Evolutionary conservation across 2,113 vertebrate species (phyloP), one percentile per base, ranked within the genome.

Genomic region (Gymnorhina tibicen): DNA sequence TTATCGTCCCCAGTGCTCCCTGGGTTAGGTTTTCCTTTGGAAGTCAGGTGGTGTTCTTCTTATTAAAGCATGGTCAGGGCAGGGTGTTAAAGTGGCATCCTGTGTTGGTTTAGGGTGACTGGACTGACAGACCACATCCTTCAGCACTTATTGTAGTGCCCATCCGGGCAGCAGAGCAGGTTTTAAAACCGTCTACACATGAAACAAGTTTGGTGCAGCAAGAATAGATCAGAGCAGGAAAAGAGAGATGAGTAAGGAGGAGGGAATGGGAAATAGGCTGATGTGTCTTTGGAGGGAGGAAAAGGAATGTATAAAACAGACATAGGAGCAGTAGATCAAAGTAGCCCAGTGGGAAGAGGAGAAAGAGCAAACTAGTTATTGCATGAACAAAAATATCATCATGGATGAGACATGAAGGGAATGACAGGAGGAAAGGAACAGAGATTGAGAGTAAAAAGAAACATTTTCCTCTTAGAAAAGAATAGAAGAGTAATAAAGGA

Each of bases 311-410:
- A 55, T 91, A 85, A 92, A 94, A 94, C 88, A 93, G 91, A 49
- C 89, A 64, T 0, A 68, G 80, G 86, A 92, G 39, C 56, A 87
- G 89, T 53, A 95, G 85, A 93, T 95, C 92, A 93, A 97, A 94
- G 93, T 37, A 76, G 86, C 86, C 80, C 91, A 93, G 87, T 23
- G 4, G 95, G 94, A 91, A 93, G 92, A 94, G 92, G 85, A 96
- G 94, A 95, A 91, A 93, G 94, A 96, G 91, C 85, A 96, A 95
- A 96, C 72, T 81, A 86, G 92, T 94, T 91, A 93, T 93, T 91
- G 90, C 80, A 46, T 1, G 86, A 92, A 91, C 53, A 86, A 83
- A 95, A 95, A 92, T 85, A 94, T 67, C 85, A 53, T 89, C 6
- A 13, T 63, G 91, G 92, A 86, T 87, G 66, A 92, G 77, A 91